Evolutionary conservation across 2,797 vertebrate genomes (phyloP), one percentile per base, ranked within the genome.

Genomic region (Pelodytes ibericus): DNA sequence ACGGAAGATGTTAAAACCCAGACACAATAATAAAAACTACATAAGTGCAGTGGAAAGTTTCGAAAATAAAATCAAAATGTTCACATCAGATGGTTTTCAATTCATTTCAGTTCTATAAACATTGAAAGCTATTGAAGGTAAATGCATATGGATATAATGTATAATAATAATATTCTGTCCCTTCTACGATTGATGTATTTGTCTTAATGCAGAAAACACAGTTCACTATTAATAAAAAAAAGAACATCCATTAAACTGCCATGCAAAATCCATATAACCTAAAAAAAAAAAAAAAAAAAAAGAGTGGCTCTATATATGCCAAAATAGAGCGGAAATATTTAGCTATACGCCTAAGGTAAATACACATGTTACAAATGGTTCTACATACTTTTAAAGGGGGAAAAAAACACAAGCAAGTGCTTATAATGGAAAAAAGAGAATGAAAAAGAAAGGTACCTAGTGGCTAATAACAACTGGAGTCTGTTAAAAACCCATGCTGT

Each of bases 401-500:
- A 49, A 49, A n/a, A n/a, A 49, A 53, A 20, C 11, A 53, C 25
- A 22, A 59, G 69, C 72, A 78, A 59, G 53, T 51, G 72, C 69
- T 72, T 77, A 71, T 65, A 71, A 78, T 72, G 69, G 20, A 63
- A 41, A 30, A 39, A 30, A 30, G 41, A 22, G 22, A 57, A 74
- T 27, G 29, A 30, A 68, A 72, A 18, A 31, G 30, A 72, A 44
- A 73, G 71, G 57, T 57, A 73, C 64, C 71, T 73, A 69, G 77
- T 74, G 64, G 29, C 64, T 79, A 74, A 74, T 73, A 79, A 73
- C 57, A 73, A 53, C 71, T 62, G 57, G 63, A 73, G 71, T 29
- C 71, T 79, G 77, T 69, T 68, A 75, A 62, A 73, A 69, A 16
- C 64, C 65, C 77, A 69, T 57, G 71, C 63, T 79, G 71, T 69